Evolutionary conservation across 2,888 invertebrate genomes (phyloP).

Genomic region (Calliopum simillimum): DNA sequence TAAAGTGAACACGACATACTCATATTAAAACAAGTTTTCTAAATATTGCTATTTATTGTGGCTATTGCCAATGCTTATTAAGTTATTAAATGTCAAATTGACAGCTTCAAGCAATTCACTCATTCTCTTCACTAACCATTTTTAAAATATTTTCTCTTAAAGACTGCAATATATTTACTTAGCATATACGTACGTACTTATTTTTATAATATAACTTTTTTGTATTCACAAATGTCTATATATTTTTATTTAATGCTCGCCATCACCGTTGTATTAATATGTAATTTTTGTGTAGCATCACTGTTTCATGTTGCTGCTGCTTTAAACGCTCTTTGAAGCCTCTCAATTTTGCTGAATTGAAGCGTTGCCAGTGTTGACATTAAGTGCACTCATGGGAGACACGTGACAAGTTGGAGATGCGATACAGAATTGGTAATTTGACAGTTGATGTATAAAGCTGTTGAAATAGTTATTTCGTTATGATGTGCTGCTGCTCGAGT

Average conservation of each 20-base stretch:
- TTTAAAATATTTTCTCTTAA: too few relatives aligned
- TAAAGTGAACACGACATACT: too few relatives aligned
- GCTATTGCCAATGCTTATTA: conserved; percentile 10
- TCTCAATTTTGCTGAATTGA: too few relatives aligned
- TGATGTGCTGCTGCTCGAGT: too few relatives aligned
- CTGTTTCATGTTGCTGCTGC: background rate
- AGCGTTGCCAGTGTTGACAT: background rate
- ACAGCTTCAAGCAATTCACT: conserved; percentile 11
- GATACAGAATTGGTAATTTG: conserved; percentile 1
- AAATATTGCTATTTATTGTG: background rate
- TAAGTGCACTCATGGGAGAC: conserved; percentile 11
- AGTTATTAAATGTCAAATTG: conserved; percentile 24
- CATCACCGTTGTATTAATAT: background rate
- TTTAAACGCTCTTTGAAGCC: background rate
- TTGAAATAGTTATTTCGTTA: too few relatives aligned
- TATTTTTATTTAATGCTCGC: background rate
- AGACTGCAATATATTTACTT: too few relatives aligned
- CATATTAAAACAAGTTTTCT: too few relatives aligned
- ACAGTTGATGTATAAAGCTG: background rate
- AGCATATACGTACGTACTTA: too few relatives aligned
- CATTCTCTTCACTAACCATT: too few relatives aligned
- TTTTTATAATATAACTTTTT: too few relatives aligned
- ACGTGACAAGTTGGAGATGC: conserved; percentile 9
- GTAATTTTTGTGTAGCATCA: background rate
- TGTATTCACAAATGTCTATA: too few relatives aligned